phyloP scores from a whole-genome alignment of 2,888 invertebrate species.

The Tromatobia lineatoria region DNA sequence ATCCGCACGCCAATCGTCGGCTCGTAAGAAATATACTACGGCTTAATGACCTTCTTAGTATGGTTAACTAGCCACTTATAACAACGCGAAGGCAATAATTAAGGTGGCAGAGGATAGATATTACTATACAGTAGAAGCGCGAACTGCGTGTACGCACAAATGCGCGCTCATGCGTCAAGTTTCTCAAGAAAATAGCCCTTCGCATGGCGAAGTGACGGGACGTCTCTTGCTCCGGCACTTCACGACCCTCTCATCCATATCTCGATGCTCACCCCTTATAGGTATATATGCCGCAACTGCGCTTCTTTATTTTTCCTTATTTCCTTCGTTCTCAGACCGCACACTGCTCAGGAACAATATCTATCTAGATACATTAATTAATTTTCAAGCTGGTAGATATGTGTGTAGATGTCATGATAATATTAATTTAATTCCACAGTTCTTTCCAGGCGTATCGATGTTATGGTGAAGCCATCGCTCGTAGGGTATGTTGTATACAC shows the following conservation, averaged over 20 bases:
- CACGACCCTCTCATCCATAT: conserved; percentile 57
- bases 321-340: conserved; percentile 42
- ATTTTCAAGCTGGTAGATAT: conserved; percentile 48
- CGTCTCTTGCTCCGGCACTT: conserved; percentile 40
- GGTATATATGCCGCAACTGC: neutral
- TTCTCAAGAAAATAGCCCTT: conserved; percentile 79
- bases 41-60: conserved; percentile 83
- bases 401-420: conserved; percentile 44
- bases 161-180: conserved; percentile 81
- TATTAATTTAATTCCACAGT: conserved; percentile 44
- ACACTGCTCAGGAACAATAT: conserved; percentile 35
- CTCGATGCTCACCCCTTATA: conserved; percentile 48
- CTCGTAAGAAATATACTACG: conserved; percentile 76
- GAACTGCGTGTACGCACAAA: conserved; percentile 80
- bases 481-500: conserved; percentile 9
- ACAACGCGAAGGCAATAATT: conserved; percentile 82
- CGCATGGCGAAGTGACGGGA: conserved; percentile 54
- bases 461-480: conserved; percentile 52
- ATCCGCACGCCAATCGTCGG: conserved; percentile 73
- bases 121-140: conserved; percentile 67
- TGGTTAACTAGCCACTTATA: conserved; percentile 82
- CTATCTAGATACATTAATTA: conserved; percentile 55
- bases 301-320: conserved; percentile 51
- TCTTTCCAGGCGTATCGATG: conserved; percentile 45
- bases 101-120: conserved; percentile 72